Base-by-base conservation (phyloP, 2,888 invertebrate species). In the Drosophila neutralis region DNA sequence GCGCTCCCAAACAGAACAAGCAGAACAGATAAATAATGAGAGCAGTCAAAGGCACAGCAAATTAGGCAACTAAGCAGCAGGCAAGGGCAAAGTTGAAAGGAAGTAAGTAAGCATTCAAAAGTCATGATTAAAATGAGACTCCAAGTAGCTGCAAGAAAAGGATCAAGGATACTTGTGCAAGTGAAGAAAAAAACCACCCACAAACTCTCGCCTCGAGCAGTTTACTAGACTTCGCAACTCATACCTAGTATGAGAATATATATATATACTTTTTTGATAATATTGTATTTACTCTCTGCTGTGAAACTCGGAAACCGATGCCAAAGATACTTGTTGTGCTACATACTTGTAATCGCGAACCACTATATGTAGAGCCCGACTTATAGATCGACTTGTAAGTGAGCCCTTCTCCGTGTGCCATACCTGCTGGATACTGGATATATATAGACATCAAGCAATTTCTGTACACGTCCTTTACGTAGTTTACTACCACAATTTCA, bases 401-500 rank as follows among this genome's bases (percentile, higher is more conserved):
- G 13, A 7, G 7, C 7, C 7, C 42, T 15, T 24, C 42, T 48
- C 48, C 48, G 29, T 13, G n/a, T 15, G 36, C 18, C 58, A 36
- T 48, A 36, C n/a, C 10, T 31, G 38, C 18, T 13, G 63, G 33
- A 1, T 21, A 27, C 31, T 33, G 11, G 52, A 27, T 36, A 31
- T 40, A 31, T 15, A 45, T 15, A 33, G 49, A 57, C 8, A 31
- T 21, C 8, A 40, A 42, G n/a, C 33, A 49, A 49, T 15, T 61
- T 33, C 49, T 21, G 27, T n/a, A 61, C 49, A 48, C 53, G 36
- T 62, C 24, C 38, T 42, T 74, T 51, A 40, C 61, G 52, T 65
- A 70, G 21, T 66, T 74, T 52, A 74, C 38, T 27, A 36, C 65
- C 65, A n/a, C 40, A 62, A 54, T 65, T 73, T 56, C 21, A n/a